Conservation (phyloP, 2,797 vertebrate genomes). For the Mionectes olivaceus region DNA sequence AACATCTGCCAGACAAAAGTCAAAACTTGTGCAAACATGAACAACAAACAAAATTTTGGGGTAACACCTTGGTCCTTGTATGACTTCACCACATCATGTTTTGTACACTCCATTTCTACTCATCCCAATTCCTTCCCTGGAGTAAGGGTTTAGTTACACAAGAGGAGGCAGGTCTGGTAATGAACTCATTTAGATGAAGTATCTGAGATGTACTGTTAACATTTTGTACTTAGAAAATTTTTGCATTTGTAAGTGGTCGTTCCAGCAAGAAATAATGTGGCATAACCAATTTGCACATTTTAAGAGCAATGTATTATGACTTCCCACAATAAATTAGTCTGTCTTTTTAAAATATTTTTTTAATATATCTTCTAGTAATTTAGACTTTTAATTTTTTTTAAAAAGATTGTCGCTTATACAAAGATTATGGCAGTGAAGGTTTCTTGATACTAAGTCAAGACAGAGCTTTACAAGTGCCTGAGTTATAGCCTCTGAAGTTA, state of each 20-base stretch:
- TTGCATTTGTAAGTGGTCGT: background rate
- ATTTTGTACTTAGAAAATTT: background rate
- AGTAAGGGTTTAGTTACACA: background rate
- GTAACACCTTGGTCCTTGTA: background rate
- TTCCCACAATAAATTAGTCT: background rate
- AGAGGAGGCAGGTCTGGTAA: background rate
- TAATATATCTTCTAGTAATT: background rate
- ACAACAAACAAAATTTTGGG: background rate
- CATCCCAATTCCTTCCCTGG: accelerated
- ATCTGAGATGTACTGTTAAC: background rate
- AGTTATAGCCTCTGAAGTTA: background rate
- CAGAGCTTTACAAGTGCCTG: background rate
- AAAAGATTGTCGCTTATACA: background rate
- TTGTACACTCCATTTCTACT: background rate
- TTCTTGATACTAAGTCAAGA: background rate
- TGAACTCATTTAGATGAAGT: background rate
- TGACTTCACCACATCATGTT: background rate
- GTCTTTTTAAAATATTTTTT: background rate
- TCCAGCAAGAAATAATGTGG: background rate
- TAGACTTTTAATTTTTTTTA: background rate
- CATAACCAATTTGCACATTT: background rate
- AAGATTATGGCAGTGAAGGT: background rate
- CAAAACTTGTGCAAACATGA: background rate
- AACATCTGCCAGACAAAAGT: background rate
- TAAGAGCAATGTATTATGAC: background rate